Evolutionary conservation across 2,797 vertebrate genomes (phyloP).

Genomic region (Staurois parvus): DNA sequence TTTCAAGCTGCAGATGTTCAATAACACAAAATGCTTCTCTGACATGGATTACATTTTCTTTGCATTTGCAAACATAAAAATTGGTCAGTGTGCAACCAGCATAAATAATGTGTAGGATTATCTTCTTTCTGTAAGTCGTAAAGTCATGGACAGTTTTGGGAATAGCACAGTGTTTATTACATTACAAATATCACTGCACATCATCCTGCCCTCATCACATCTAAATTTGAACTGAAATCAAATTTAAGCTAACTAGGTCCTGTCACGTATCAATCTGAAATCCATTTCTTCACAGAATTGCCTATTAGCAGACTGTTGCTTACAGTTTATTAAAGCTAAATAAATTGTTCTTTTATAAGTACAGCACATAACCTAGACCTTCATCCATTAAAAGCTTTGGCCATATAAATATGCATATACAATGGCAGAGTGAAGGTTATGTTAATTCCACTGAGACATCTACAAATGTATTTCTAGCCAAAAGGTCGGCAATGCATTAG

Average conservation of each 20-base stretch:
- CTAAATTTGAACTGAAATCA: not conserved
- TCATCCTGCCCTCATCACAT: not conserved
- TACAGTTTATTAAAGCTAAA: conserved; percentile 32
- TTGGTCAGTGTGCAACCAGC: not conserved
- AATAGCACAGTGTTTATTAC: not conserved
- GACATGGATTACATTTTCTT: no score
- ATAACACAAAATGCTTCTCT: no score
- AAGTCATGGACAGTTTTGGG: not conserved
- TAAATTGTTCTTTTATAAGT: conserved; percentile 48
- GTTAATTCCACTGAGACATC: conserved; percentile 36
- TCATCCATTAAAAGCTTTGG: conserved; percentile 33
- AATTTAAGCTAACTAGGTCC: not conserved
- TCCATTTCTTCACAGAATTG: not conserved
- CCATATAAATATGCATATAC: conserved; percentile 44
- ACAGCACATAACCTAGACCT: conserved; percentile 33
- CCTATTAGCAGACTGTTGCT: conserved; percentile 16
- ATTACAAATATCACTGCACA: not conserved
- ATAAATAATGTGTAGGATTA: not conserved
- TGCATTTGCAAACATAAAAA: no score
- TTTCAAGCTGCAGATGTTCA: no score
- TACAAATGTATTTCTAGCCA: conserved; percentile 45
- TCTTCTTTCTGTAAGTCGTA: not conserved
- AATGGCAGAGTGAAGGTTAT: conserved; percentile 29
- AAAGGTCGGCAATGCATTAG: conserved; percentile 51
- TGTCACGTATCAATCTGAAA: conserved; percentile 7